Conservation (phyloP, 1,140 invertebrate species). For the Helicoverpa armigera region DNA sequence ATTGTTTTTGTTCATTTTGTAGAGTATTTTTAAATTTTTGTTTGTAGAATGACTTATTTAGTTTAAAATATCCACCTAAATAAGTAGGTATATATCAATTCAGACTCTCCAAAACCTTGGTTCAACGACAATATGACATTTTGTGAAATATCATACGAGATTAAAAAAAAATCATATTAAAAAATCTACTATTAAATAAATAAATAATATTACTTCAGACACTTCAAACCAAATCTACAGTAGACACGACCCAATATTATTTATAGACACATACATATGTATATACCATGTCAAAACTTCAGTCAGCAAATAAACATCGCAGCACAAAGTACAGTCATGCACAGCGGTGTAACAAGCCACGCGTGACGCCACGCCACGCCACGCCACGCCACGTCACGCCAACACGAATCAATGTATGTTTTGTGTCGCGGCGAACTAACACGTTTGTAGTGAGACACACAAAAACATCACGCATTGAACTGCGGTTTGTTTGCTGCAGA, state of each 20-base stretch:
- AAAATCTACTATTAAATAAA: too few relatives aligned
- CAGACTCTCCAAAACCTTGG: neutral
- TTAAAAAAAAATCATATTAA: too few relatives aligned
- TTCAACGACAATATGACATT: neutral
- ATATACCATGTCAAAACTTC: neutral
- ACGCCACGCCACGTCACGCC: neutral
- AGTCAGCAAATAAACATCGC: conserved; percentile 11
- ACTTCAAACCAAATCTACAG: too few relatives aligned
- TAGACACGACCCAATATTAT: too few relatives aligned
- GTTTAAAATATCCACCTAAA: too few relatives aligned
- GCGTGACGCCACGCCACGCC: too few relatives aligned
- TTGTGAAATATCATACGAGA: too few relatives aligned
- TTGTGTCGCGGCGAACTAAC: conserved; percentile 3
- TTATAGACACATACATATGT: too few relatives aligned
- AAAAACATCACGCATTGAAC: neutral
- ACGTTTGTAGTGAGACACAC: neutral
- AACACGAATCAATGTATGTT: conserved; percentile 34
- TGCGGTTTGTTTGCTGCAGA: neutral
- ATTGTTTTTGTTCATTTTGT: too few relatives aligned
- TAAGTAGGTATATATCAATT: neutral
- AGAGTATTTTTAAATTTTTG: neutral
- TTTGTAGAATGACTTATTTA: neutral
- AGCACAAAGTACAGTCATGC: conserved; percentile 20
- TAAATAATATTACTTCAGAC: too few relatives aligned
- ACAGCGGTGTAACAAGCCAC: neutral